Base-by-base conservation (phyloP, 2,888 invertebrate species). In the Molorchus minor region DNA sequence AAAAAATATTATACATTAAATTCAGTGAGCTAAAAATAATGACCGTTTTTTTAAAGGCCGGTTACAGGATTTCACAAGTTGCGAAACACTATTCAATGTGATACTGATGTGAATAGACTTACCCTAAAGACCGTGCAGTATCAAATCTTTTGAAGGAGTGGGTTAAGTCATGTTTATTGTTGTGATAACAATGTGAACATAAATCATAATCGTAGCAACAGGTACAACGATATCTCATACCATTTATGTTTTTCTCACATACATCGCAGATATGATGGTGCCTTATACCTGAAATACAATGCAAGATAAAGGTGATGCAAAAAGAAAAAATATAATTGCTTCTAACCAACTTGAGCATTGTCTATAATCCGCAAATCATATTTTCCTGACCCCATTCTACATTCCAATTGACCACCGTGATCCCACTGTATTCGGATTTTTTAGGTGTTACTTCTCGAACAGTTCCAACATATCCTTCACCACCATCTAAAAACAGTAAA, bases 371-470 rank as follows among this genome's bases (percentile, higher is more conserved):
- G 81, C 38, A 94, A 81, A 81, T 94, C 94, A 77, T 87, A 93
- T 65, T 91, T 88, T 88, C 89, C 79, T 92, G 89, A 79, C 4
- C 94, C 94, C 40, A 92, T 89, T 68, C 94, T 83, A 77, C 94
- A 94, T 76, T 91, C 91, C 55, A 90, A 90, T 46, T 86, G 80
- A 12, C 84, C 85, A 15, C 91, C 91, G 64, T 86, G 86, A 76
- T 91, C 94, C 94, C 94, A 94, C 75, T 93, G 92, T 2, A 94
- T 92, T 20, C 94, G 1, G 94, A 94, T 78, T 92, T 92, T 75
- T 93, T 92, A 0, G 94, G 94, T 2, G 87, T 85, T 36, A 92
- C 86, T 82, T 92, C 91, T 64, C 91, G 90, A 16, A 94, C 90
- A 0, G 92, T 92, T 19, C 92, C 92, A 35, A 89, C 87, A 77